phyloP scores from a whole-genome alignment of 2,888 invertebrate species.

The Achlya flavicornis region DNA sequence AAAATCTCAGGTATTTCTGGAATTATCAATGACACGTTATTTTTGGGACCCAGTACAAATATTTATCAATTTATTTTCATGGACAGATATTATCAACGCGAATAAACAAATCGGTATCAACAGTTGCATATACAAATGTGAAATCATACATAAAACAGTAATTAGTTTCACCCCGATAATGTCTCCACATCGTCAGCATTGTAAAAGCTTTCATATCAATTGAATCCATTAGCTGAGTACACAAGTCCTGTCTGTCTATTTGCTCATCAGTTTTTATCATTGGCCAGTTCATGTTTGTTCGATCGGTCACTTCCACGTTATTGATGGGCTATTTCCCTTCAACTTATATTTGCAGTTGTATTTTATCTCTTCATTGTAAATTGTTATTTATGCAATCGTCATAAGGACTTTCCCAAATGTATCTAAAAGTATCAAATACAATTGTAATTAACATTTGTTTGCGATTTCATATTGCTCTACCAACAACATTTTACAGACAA shows the following conservation, averaged over 20 bases:
- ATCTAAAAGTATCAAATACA: not conserved
- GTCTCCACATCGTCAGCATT: conserved; percentile 71
- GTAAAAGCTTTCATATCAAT: conserved; percentile 84
- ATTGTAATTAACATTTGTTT: not conserved
- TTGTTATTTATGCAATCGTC: conserved; percentile 8
- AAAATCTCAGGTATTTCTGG: too few relatives aligned
- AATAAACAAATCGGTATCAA: conserved; percentile 5
- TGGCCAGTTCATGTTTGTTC: conserved; percentile 79
- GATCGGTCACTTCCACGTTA: conserved; percentile 80
- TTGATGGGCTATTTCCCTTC: conserved; percentile 76
- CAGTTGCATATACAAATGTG: conserved; percentile 28
- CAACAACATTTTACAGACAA: not conserved
- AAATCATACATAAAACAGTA: conserved; percentile 36
- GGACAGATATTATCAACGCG: not conserved
- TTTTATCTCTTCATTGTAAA: conserved; percentile 28
- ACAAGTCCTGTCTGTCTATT: conserved; percentile 80
- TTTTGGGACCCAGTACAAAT: not conserved
- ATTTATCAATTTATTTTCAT: too few relatives aligned
- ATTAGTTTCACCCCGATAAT: conserved; percentile 66
- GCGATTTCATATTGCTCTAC: not conserved
- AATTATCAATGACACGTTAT: too few relatives aligned
- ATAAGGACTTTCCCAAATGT: not conserved
- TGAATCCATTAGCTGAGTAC: conserved; percentile 84
- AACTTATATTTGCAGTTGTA: conserved; percentile 50
- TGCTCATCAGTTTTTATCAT: conserved; percentile 84